phyloP scores from a whole-genome alignment of 2,797 vertebrate species.

The Scomberomorus guttatus region DNA sequence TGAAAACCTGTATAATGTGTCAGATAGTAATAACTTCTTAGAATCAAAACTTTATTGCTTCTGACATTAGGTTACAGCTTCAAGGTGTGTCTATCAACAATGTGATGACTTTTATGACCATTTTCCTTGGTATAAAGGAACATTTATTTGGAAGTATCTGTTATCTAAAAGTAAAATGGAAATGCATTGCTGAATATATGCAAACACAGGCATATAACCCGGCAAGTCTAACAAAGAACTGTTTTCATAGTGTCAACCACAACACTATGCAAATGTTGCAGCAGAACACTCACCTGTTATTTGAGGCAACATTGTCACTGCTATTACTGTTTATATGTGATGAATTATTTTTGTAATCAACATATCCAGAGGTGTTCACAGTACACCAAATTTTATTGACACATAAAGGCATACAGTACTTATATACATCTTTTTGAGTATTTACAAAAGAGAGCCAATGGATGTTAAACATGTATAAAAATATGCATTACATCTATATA shows the following conservation, averaged over 20 bases:
- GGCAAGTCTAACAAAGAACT: not conserved
- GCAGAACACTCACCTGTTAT: not conserved
- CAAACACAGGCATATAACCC: not conserved
- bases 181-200: conserved; percentile 1
- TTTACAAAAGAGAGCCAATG: conserved; percentile 96
- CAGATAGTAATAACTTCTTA: not conserved
- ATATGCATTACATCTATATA: conserved; percentile 94
- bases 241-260: not conserved
- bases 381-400: conserved; percentile 92
- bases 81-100: not conserved
- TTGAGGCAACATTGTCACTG: not conserved
- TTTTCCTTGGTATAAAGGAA: not conserved
- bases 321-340: not conserved
- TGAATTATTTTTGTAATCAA: not conserved
- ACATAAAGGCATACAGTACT: conserved; percentile 90
- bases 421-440: conserved; percentile 91
- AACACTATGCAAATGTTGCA: not conserved
- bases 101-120: accelerated
- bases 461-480: conserved; percentile 97
- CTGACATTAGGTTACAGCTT: not conserved
- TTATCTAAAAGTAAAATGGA: conserved; percentile 24
- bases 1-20: not conserved
- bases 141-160: not conserved
- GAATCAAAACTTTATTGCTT: not conserved
- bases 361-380: conserved; percentile 59